phyloP scores from a whole-genome alignment of 2,113 vertebrate species.

The Actenoides lindsayi region DNA sequence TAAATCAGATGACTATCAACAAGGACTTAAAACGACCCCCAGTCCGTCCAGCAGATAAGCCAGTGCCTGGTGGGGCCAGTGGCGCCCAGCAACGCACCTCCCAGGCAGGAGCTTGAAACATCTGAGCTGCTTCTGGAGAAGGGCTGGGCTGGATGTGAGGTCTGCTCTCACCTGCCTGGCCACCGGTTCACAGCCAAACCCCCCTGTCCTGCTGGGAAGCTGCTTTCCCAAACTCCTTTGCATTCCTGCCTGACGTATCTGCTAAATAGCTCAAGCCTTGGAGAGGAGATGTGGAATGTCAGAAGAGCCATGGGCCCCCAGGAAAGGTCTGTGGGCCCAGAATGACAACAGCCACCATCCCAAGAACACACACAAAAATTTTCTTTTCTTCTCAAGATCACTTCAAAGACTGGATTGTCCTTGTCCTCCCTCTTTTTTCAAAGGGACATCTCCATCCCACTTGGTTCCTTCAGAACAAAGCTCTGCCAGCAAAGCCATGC shows the following conservation, averaged over 20 bases:
- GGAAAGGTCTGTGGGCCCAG: background rate
- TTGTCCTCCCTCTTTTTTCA: background rate
- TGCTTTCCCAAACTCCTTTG: background rate
- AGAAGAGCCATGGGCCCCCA: background rate
- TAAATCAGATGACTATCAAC: background rate
- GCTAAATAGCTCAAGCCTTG: background rate
- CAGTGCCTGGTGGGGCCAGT: background rate
- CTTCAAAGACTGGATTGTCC: background rate
- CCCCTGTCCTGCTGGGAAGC: background rate
- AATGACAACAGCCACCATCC: background rate
- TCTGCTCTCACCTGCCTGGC: background rate
- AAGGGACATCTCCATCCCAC: background rate
- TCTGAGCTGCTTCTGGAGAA: background rate
- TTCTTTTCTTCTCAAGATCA: background rate
- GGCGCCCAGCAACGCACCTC: accelerated
- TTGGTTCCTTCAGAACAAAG: background rate
- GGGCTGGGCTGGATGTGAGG: background rate
- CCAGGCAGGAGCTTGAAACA: background rate
- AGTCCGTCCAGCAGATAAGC: background rate
- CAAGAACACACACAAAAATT: background rate
- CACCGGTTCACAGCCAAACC: background rate
- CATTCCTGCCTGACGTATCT: background rate
- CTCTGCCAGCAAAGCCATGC: background rate
- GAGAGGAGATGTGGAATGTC: background rate
- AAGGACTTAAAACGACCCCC: background rate